These are phyloP conservation scores for Toxotes lorentzi DNA, from an alignment of 2,797 vertebrate species.

Conservation along the genomic window DNA sequence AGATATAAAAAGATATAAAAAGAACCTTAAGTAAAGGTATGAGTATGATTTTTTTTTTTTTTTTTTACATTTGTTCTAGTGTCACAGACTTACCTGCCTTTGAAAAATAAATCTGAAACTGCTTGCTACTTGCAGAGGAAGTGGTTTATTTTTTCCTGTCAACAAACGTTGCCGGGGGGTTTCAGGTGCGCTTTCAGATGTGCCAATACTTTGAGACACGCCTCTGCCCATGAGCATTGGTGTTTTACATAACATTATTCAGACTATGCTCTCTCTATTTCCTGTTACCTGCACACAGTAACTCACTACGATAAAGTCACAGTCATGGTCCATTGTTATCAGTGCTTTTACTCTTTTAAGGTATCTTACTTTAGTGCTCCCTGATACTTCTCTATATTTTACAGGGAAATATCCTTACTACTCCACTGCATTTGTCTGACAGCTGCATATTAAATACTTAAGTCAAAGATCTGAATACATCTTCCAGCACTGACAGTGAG, in stretches of 20 bases:
- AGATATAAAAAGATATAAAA: slow-evolving; percentile 9
- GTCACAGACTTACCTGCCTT: slow-evolving; percentile 47
- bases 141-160: not conserved
- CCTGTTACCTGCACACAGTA: not conserved
- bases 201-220: not conserved
- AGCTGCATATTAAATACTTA: not conserved
- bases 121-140: slow-evolving; percentile 10
- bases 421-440: not conserved
- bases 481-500: too few relatives aligned
- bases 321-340: not conserved
- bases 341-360: too few relatives aligned
- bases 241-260: slow-evolving; percentile 7
- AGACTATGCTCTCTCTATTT: not conserved
- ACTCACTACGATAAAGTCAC: not conserved
- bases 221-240: not conserved
- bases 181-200: not conserved
- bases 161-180: accelerated
- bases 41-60: slow-evolving; percentile 35
- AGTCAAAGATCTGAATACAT: too few relatives aligned
- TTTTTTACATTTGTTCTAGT: slow-evolving; percentile 70
- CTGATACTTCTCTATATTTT: not conserved
- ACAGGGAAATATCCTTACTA: not conserved
- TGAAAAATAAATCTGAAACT: slow-evolving; percentile 67
- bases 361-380: too few relatives aligned
- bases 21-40: not conserved